phyloP scores from a whole-genome alignment of 2,888 invertebrate genomes.

The Punctoribates punctum region DNA sequence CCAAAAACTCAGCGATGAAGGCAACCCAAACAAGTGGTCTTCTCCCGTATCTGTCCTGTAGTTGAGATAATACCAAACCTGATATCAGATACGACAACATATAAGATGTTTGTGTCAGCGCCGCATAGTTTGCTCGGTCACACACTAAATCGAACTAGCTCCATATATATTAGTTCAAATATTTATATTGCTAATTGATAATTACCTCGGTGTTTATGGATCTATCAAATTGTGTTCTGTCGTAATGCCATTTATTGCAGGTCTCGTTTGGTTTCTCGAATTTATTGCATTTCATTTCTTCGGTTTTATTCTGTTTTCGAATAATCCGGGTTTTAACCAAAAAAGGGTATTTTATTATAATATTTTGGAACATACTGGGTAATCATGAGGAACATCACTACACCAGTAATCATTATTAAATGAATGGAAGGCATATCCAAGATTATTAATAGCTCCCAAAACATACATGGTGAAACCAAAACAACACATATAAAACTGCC shows the following conservation, averaged over 20 bases:
- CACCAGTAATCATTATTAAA: constrained; percentile 1
- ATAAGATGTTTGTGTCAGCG: constrained; percentile 14
- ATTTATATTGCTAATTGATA: background rate
- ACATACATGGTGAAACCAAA: background rate
- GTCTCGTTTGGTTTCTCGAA: too few relatives aligned
- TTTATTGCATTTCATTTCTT: too few relatives aligned
- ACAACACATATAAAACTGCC: background rate
- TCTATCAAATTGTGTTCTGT: background rate
- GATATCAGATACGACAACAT: background rate
- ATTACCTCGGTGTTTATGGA: constrained; percentile 33
- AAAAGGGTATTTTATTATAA: background rate
- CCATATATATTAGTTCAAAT: background rate
- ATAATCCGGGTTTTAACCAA: background rate
- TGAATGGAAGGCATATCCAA: constrained; percentile 17
- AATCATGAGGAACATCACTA: background rate
- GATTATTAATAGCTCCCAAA: background rate
- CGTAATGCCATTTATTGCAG: too few relatives aligned
- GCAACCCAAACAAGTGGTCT: constrained; percentile 11
- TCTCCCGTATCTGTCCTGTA: constrained; percentile 22
- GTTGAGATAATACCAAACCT: background rate
- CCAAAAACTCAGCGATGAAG: background rate
- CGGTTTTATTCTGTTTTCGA: constrained; percentile 3
- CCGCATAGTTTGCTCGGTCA: background rate
- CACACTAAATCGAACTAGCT: constrained; percentile 28
- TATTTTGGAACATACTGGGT: too few relatives aligned